phyloP scores from a whole-genome alignment of 1,140 invertebrate genomes.

The Pogonomyrmex californicus region DNA sequence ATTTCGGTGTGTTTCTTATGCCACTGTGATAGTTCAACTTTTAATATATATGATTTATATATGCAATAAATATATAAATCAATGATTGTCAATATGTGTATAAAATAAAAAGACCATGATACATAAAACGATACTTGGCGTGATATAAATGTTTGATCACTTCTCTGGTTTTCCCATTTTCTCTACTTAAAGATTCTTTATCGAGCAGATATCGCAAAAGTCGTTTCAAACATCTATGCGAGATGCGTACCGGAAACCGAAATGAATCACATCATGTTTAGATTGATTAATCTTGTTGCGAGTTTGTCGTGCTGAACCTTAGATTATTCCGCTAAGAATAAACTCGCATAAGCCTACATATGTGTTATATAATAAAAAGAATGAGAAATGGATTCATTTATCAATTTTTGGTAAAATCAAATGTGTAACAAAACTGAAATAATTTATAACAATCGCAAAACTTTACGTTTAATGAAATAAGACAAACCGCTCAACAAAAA shows the following conservation, averaged over 20 bases:
- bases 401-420: background rate
- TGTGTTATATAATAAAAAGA: background rate
- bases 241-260: slow-evolving; percentile 15
- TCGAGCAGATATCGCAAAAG: background rate
- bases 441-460: background rate
- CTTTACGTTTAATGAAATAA: background rate
- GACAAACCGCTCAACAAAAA: too few relatives aligned
- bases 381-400: background rate
- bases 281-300: background rate
- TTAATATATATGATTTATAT: background rate
- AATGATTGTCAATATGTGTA: background rate
- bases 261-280: slow-evolving; percentile 11
- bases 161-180: background rate
- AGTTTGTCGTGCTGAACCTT: background rate
- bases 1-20: background rate
- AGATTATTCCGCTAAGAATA: background rate
- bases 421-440: background rate
- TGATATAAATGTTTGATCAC: background rate
- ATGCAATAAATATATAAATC: background rate
- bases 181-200: background rate
- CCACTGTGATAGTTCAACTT: background rate
- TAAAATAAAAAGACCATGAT: background rate
- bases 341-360: background rate
- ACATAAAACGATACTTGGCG: background rate
- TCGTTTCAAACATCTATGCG: background rate